These are phyloP conservation scores for Yoshiicerus persimilis DNA, from an alignment of 1,140 invertebrate genomes.

Conservation along the genomic window DNA sequence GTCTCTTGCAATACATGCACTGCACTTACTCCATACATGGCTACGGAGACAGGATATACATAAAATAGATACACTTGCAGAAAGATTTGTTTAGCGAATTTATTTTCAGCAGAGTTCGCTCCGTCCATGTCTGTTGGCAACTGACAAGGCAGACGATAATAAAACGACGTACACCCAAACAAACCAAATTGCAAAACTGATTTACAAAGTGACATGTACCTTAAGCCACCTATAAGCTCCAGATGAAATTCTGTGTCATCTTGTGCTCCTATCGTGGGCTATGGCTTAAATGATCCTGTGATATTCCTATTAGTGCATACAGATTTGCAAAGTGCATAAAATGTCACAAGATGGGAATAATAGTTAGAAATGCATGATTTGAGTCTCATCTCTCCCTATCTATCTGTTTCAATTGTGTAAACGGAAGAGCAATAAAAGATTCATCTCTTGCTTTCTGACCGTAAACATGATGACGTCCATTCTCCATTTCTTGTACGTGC, in stretches of 20 bases:
- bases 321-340: not conserved
- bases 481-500: not conserved
- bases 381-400: not conserved
- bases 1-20: not conserved
- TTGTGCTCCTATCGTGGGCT: too few species aligned
- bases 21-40: not conserved
- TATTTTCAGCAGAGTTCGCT: not conserved
- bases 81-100: not conserved
- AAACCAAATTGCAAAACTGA: constrained; percentile 61
- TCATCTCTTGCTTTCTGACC: not conserved
- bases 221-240: constrained; percentile 56
- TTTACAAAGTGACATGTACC: constrained; percentile 61
- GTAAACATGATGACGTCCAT: not conserved
- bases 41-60: not conserved
- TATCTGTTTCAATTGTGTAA: not conserved
- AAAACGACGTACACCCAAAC: not conserved
- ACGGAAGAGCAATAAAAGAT: not conserved
- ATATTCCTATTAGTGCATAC: too few species aligned
- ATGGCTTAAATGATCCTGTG: not conserved
- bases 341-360: not conserved
- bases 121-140: not conserved
- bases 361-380: not conserved
- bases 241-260: not conserved
- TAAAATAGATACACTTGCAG: not conserved
- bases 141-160: not conserved